Evolutionary conservation across 2,113 vertebrate genomes (phyloP), one percentile per base, ranked within the genome.

Genomic region (Xyliphius kryptos): DNA sequence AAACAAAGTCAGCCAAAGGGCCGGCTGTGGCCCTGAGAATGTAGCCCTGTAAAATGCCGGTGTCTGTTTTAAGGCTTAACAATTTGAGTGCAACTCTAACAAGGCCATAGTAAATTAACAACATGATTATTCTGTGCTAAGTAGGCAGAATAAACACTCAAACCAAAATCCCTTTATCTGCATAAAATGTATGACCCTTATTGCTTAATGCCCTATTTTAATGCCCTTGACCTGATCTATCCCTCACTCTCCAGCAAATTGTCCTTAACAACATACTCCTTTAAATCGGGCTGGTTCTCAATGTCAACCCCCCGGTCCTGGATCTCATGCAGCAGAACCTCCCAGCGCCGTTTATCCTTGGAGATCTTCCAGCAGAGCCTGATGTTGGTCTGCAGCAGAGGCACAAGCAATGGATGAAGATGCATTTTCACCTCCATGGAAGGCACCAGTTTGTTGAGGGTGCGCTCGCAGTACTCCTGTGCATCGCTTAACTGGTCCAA

Each of bases 361-460:
- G 91, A 91, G 47, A 92, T 89, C 75, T 90, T 89, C 95, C 95
- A 98, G 14, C 92, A 92, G 50, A 98, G 81, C 40, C 91, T 85
- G 13, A 97, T 73, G 0, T 91, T 89, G 1, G 82, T 82, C 68
- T 86, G 89, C 8, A 97, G 80, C 75, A 98, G 86, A 0, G 92
- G 90, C 12, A 88, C 76, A 56, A 95, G 79, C 17, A 97, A 78
- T 0, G 90, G 85, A 75, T 93, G 92, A 20, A 82, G 80, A 61
- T 77, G 83, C 68, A 89, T 83, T 3, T 63, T 86, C 76, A 75
- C 73, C 9, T 75, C 70, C 13, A 0, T 63, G 1, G 76, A 79
- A 1, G 76, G 72, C 5, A 69, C 74, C 16, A 89, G 75, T 3
- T 79, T 73, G 6, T 80, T 81, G 22, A 97, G 77, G 3, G 94